Conservation (phyloP, 2,888 invertebrate genomes). For the Xiphydria camelus region DNA sequence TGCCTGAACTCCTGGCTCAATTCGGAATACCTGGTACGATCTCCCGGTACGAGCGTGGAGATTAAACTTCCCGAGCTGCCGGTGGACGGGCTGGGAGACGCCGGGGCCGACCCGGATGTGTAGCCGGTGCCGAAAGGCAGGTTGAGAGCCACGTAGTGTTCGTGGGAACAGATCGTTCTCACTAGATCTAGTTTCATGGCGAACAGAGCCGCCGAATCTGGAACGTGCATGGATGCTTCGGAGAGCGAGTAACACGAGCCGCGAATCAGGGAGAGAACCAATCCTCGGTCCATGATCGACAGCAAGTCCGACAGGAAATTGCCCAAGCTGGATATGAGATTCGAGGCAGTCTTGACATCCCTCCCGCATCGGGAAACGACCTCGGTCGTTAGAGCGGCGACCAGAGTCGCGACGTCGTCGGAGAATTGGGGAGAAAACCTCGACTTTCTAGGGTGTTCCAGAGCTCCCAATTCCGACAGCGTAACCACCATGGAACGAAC, state of each 20-base stretch:
- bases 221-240: constrained; percentile 65
- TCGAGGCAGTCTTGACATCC: constrained; percentile 74
- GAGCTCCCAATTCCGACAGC: constrained; percentile 71
- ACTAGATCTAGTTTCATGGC: constrained; percentile 80
- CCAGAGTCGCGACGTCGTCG: constrained; percentile 84
- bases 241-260: constrained; percentile 74
- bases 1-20: constrained; percentile 82
- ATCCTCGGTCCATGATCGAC: constrained; percentile 90
- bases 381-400: constrained; percentile 80
- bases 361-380: constrained; percentile 79
- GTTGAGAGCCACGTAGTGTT: constrained; percentile 91
- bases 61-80: constrained; percentile 56
- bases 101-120: constrained; percentile 61
- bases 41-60: constrained; percentile 66
- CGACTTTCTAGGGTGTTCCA: constrained; percentile 78
- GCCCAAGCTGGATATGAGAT: constrained; percentile 82
- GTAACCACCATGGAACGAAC: constrained; percentile 94
- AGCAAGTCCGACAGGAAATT: constrained; percentile 93
- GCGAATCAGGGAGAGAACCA: constrained; percentile 79
- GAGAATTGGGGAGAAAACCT: constrained; percentile 89
- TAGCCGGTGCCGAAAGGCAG: constrained; percentile 78
- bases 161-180: constrained; percentile 92
- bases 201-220: constrained; percentile 47
- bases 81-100: constrained; percentile 71
- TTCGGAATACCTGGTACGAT: constrained; percentile 70